These are phyloP conservation scores for Chymomyza fuscimana DNA, from an alignment of 2,888 invertebrate genomes.

Conservation along the genomic window DNA sequence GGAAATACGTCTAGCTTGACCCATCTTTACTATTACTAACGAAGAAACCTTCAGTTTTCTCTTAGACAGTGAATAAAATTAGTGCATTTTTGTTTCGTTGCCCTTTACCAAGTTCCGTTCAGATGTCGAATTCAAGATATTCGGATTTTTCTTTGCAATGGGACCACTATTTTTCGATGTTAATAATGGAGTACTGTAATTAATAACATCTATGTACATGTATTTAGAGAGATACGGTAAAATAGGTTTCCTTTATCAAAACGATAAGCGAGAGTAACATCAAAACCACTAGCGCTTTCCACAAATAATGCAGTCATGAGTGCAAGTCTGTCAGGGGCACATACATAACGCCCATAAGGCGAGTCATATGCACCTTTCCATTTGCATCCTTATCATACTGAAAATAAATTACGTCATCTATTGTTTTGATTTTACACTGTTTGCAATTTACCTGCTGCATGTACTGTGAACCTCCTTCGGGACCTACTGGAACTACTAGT, in stretches of 20 bases:
- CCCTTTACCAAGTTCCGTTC: too few relatives aligned
- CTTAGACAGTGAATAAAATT: too few relatives aligned
- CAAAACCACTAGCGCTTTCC: neutral
- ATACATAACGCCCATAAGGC: conserved; percentile 96
- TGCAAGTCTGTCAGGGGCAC: conserved; percentile 95
- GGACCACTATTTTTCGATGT: too few relatives aligned
- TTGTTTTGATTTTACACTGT: neutral
- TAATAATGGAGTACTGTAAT: too few relatives aligned
- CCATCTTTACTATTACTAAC: too few relatives aligned
- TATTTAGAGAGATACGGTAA: too few relatives aligned
- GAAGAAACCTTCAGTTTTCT: too few relatives aligned
- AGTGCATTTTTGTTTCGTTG: too few relatives aligned
- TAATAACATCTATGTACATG: too few relatives aligned
- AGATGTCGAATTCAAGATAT: too few relatives aligned
- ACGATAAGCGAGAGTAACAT: neutral
- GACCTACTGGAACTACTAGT: conserved; percentile 94
- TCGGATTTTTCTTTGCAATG: too few relatives aligned
- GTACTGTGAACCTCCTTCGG: conserved; percentile 91
- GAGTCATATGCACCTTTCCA: conserved; percentile 87
- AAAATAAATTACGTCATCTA: conserved; percentile 25
- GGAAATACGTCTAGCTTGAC: too few relatives aligned
- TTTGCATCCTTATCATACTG: conserved; percentile 93
- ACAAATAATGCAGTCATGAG: conserved; percentile 70
- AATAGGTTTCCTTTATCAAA: neutral
- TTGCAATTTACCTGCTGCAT: conserved; percentile 84